Percentiles rank a stretch among this genome's conserved stretches.
Evolutionary conservation across 2,888 invertebrate species (phyloP).

Genomic region (Sinohyriopsis cumingii): DNA sequence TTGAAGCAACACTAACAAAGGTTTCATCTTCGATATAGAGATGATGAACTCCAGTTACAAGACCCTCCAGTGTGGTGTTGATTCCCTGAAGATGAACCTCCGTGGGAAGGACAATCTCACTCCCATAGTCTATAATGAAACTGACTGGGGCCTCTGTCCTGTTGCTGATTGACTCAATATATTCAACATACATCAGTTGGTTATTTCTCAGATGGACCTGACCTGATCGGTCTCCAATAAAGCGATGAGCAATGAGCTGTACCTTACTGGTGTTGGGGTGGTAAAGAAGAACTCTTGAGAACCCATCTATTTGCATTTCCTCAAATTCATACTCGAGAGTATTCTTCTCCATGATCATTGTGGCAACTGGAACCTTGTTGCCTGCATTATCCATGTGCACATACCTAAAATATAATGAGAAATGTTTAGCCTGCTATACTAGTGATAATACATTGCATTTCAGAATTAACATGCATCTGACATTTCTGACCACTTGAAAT

Average conservation of each 20-base stretch:
- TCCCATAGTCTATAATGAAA: slow-evolving; percentile 51
- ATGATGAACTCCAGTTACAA: slow-evolving; percentile 54
- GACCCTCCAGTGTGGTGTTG: slow-evolving; percentile 49
- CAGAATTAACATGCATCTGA: too few relatives aligned
- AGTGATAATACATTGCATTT: too few relatives aligned
- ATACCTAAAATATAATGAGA: slow-evolving; percentile 23
- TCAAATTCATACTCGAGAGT: slow-evolving; percentile 50
- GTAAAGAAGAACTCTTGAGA: slow-evolving; percentile 45
- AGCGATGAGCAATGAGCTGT: slow-evolving; percentile 40
- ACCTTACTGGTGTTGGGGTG: slow-evolving; percentile 40
- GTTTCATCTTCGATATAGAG: slow-evolving; percentile 52
- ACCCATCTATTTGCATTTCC: slow-evolving; percentile 53
- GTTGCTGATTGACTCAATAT: slow-evolving; percentile 53
- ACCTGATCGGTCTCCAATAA: slow-evolving; percentile 57
- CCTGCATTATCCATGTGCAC: slow-evolving; percentile 55
- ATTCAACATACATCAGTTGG: slow-evolving; percentile 48
- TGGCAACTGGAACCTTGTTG: slow-evolving; percentile 43
- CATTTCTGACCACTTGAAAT: too few relatives aligned
- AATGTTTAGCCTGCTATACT: too few relatives aligned
- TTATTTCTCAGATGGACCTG: slow-evolving; percentile 49
- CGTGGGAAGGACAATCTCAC: slow-evolving; percentile 54
- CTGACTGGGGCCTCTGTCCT: slow-evolving; percentile 59
- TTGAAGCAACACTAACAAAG: slow-evolving; percentile 39
- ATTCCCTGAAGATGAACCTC: slow-evolving; percentile 58
- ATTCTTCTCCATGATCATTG: slow-evolving; percentile 52